Evolutionary conservation across 1,140 invertebrate species (phyloP).

Genomic region (Drosophila mauritiana): DNA sequence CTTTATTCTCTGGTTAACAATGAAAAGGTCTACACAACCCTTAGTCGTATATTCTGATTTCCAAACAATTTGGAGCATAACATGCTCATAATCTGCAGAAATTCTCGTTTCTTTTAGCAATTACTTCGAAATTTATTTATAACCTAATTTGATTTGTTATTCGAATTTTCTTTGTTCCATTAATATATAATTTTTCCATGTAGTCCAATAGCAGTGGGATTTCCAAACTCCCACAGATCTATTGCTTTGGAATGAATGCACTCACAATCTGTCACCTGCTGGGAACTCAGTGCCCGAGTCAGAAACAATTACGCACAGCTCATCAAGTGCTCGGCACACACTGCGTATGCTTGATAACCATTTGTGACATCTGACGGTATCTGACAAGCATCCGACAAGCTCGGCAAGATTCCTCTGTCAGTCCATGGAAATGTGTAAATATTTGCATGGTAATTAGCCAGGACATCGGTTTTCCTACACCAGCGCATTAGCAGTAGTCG

Average conservation of each 20-base stretch:
- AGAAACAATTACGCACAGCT: slow-evolving; percentile 50
- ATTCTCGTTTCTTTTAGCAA: too few relatives aligned
- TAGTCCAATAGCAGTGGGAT: too few relatives aligned
- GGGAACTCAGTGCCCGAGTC: slow-evolving; percentile 21
- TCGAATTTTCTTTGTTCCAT: not conserved
- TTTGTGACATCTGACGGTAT: slow-evolving; percentile 37
- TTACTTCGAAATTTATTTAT: not conserved
- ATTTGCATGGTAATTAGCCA: slow-evolving; percentile 76
- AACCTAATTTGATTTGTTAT: not conserved
- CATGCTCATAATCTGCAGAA: too few relatives aligned
- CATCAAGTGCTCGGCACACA: slow-evolving; percentile 41
- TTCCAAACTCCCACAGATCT: not conserved
- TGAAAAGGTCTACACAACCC: too few relatives aligned
- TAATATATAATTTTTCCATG: not conserved
- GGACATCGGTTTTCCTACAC: slow-evolving; percentile 45
- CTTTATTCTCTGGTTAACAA: slow-evolving; percentile 1
- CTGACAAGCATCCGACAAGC: slow-evolving; percentile 47
- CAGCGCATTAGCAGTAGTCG: slow-evolving; percentile 28
- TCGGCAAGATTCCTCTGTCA: slow-evolving; percentile 36
- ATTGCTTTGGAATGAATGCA: slow-evolving; percentile 12
- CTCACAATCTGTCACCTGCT: slow-evolving; percentile 25
- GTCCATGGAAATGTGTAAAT: slow-evolving; percentile 53
- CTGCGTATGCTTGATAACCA: slow-evolving; percentile 43
- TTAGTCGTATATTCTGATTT: not conserved
- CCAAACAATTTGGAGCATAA: not conserved